phyloP scores from a whole-genome alignment of 2,797 vertebrate genomes.

The Lutjanus argentimaculatus region DNA sequence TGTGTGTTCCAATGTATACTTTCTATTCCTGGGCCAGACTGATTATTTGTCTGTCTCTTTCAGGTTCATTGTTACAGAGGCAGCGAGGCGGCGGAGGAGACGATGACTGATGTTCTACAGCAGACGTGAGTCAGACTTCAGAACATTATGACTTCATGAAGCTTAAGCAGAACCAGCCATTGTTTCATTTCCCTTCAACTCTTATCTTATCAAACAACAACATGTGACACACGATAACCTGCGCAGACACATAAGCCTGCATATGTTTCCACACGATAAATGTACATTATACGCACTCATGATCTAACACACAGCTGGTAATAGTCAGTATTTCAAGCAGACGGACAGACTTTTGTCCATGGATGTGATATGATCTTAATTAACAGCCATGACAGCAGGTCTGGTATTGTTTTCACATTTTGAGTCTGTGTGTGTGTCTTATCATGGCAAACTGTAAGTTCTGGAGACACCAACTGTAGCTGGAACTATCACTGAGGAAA shows the following conservation, averaged over 20 bases:
- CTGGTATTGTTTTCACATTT: too few species aligned
- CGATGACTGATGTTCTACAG: constrained; percentile 28
- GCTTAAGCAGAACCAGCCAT: constrained; percentile 45
- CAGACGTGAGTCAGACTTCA: constrained; percentile 44
- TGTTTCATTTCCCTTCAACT: constrained; percentile 55
- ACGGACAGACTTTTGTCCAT: not conserved
- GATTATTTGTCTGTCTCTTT: not conserved
- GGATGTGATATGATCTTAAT: not conserved
- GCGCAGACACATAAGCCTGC: not conserved
- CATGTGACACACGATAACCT: constrained; percentile 11
- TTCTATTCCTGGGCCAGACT: not conserved
- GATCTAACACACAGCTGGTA: not conserved
- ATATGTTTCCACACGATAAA: not conserved
- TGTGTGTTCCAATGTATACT: not conserved
- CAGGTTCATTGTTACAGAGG: constrained; percentile 35
- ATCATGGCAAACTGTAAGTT: too few species aligned
- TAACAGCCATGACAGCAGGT: too few species aligned
- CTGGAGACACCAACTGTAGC: too few species aligned
- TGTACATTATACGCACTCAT: not conserved
- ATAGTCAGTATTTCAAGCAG: not conserved
- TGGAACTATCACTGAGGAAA: too few species aligned
- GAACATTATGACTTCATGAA: constrained; percentile 39
- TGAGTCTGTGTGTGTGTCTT: too few species aligned
- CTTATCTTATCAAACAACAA: constrained; percentile 48
- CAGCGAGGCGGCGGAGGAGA: constrained; percentile 10